These are phyloP conservation scores for Cygnus buccinator DNA, from an alignment of 2,113 vertebrate species.

Conservation along the genomic window DNA sequence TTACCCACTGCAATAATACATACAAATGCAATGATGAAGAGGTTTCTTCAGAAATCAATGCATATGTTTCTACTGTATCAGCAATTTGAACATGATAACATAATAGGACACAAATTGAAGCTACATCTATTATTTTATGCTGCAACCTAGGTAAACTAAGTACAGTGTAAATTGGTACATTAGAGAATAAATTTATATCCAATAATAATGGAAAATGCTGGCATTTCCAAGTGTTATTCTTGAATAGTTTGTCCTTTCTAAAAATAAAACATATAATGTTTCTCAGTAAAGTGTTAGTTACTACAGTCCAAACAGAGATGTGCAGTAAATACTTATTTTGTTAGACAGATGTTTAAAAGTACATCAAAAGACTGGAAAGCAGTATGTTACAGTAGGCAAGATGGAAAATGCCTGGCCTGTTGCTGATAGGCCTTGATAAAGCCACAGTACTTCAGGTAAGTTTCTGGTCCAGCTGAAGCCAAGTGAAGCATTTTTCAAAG, in stretches of 20 bases:
- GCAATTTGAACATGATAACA: constrained; percentile 67
- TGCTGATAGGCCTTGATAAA: neutral
- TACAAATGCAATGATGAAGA: constrained; percentile 46
- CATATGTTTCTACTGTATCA: constrained; percentile 65
- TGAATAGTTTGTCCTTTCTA: constrained; percentile 59
- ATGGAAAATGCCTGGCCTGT: constrained; percentile 1
- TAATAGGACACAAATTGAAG: constrained; percentile 66
- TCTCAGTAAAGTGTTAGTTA: constrained; percentile 44
- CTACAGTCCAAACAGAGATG: constrained; percentile 47
- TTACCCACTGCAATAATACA: constrained; percentile 11
- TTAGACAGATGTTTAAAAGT: constrained; percentile 44
- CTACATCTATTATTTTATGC: constrained; percentile 68
- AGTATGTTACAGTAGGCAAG: neutral
- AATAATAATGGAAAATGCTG: constrained; percentile 54
- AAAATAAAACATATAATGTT: constrained; percentile 53
- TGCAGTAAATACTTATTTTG: constrained; percentile 48
- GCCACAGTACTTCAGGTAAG: neutral
- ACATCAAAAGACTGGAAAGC: constrained; percentile 24
- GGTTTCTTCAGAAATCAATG: constrained; percentile 52
- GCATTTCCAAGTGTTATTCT: constrained; percentile 63
- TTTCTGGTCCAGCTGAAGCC: neutral
- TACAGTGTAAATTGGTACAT: constrained; percentile 59
- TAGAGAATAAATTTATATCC: constrained; percentile 62
- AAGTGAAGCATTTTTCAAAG: neutral
- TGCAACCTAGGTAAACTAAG: constrained; percentile 60